Conservation (phyloP, 2,113 vertebrate genomes). For the Ovis aries region ARS-UI_Ramb_v3.0 NC_056059.1:29795501-29796000, state of each 20-base stretch:
- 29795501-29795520: background rate
- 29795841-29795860: background rate
- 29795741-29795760: background rate
- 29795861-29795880: background rate
- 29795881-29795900: background rate
- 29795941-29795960: background rate
- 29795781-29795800: background rate
- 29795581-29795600: background rate
- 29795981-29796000: background rate
- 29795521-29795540: slow-evolving; percentile 19
- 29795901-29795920: background rate
- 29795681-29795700: background rate
- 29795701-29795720: background rate
- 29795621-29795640: background rate
- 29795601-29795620: background rate
- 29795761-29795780: background rate
- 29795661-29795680: background rate
- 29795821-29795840: background rate
- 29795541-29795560: background rate
- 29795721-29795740: background rate
- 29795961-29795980: background rate
- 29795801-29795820: background rate
- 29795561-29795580: background rate
- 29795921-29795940: background rate
- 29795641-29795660: background rate